These are phyloP conservation scores for Gallinago paraguaiae DNA, from an alignment of 2,113 vertebrate species.

Conservation along the genomic window DNA sequence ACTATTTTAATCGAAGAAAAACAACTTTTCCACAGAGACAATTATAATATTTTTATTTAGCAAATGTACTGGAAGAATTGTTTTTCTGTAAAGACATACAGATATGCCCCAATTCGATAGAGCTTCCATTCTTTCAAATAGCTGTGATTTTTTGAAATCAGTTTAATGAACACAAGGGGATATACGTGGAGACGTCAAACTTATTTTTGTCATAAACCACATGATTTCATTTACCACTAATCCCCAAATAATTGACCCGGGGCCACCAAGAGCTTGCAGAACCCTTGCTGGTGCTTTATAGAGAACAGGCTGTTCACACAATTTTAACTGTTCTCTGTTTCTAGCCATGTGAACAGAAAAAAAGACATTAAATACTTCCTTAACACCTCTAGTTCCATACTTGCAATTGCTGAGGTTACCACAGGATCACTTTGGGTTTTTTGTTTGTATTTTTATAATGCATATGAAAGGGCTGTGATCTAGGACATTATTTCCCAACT, in stretches of 20 bases:
- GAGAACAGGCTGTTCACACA: slow-evolving; percentile 9
- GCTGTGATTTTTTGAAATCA: slow-evolving; percentile 3
- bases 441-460: background rate
- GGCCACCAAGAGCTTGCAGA: slow-evolving; percentile 35
- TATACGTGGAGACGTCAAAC: slow-evolving; percentile 4
- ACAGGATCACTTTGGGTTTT: slow-evolving; percentile 15
- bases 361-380: slow-evolving; percentile 28
- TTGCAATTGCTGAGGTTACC: slow-evolving; percentile 21
- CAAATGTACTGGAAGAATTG: slow-evolving; percentile 66
- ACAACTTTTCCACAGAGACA: background rate
- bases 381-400: background rate
- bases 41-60: slow-evolving; percentile 76
- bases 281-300: slow-evolving; percentile 30
- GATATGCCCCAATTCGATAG: background rate
- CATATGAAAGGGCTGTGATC: background rate
- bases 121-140: background rate
- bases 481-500: background rate
- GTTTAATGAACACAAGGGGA: slow-evolving; percentile 46
- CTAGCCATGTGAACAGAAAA: background rate
- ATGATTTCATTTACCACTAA: slow-evolving; percentile 36
- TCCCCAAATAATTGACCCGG: slow-evolving; percentile 27
- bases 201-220: slow-evolving; percentile 33
- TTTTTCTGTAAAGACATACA: slow-evolving; percentile 57
- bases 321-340: slow-evolving; percentile 10
- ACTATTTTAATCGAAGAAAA: slow-evolving; percentile 18